phyloP scores from a whole-genome alignment of 2,888 invertebrate species.

The Sycophila texana region DNA sequence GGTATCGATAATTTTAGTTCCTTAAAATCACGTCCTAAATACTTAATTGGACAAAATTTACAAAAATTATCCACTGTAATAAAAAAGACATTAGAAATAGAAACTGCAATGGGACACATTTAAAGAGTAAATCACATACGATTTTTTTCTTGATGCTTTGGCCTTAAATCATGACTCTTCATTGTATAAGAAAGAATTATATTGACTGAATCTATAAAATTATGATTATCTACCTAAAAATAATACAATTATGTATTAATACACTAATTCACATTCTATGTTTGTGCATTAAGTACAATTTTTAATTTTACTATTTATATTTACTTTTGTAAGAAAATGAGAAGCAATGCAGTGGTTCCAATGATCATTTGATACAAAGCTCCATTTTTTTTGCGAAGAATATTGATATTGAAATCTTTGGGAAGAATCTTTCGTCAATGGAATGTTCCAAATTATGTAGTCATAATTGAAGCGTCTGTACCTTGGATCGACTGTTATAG shows the following conservation, averaged over 20 bases:
- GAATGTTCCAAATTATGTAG: slow-evolving; percentile 18
- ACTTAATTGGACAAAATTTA: slow-evolving; percentile 62
- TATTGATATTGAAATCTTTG: slow-evolving; percentile 30
- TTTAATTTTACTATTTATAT: neutral
- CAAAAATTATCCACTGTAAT: slow-evolving; percentile 52
- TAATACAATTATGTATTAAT: neutral
- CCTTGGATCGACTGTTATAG: slow-evolving; percentile 23
- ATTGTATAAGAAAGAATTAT: slow-evolving; percentile 27
- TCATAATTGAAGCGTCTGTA: slow-evolving; percentile 27
- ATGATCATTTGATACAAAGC: slow-evolving; percentile 5
- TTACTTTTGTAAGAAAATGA: slow-evolving; percentile 25
- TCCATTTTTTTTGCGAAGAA: slow-evolving; percentile 9
- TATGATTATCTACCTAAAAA: slow-evolving; percentile 2
- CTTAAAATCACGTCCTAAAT: slow-evolving; percentile 51
- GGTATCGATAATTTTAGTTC: slow-evolving; percentile 57
- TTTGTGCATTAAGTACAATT: neutral
- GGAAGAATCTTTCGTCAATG: neutral
- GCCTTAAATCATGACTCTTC: slow-evolving; percentile 20
- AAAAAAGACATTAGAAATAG: neutral
- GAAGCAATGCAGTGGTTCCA: slow-evolving; percentile 39
- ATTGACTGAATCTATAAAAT: slow-evolving; percentile 30
- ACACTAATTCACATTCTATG: neutral
- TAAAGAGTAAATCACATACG: slow-evolving; percentile 2
- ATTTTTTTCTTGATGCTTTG: slow-evolving; percentile 1
- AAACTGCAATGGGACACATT: neutral